A percentile compares a stretch with the other conserved stretches of the same genome.
These are phyloP conservation scores for Phacellophora camtschatica DNA, from an alignment of 30 jellyfish, hydroid and myxozoan species.

Conservation along the genomic window DNA sequence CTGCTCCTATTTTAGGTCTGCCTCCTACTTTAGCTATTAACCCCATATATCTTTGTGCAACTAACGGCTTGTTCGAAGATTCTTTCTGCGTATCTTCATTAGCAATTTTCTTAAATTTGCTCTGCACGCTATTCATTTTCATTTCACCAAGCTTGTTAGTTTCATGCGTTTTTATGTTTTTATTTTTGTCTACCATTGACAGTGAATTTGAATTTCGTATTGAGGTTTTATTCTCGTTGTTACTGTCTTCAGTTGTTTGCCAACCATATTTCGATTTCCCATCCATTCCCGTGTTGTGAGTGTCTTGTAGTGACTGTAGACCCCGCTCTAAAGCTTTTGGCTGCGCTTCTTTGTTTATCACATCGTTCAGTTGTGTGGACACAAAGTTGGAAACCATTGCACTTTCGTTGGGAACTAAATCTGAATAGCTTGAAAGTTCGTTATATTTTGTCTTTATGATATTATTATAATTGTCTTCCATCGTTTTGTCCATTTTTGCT, in stretches of 20 bases:
- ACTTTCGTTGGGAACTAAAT: not conserved
- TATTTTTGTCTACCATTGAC: not conserved
- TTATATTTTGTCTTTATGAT: not conserved
- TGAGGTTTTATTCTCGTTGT: not conserved
- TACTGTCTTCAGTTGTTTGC: not conserved
- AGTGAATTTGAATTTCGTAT: not conserved
- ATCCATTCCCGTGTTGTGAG: not conserved
- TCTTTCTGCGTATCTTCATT: not conserved
- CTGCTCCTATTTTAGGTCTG: not conserved
- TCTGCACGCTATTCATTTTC: too few relatives aligned
- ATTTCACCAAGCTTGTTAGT: too few relatives aligned
- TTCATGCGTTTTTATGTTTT: not conserved
- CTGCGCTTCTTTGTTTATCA: not conserved
- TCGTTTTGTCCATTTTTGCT: not conserved
- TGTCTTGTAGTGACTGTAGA: too few relatives aligned
- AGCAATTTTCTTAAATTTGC: too few relatives aligned
- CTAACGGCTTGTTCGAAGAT: not conserved
- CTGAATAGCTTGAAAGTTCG: not conserved
- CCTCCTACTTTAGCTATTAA: slow-evolving; percentile 1
- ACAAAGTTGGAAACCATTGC: not conserved
- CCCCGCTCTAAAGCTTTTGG: too few relatives aligned
- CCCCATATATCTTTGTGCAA: not conserved
- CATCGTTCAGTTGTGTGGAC: not conserved
- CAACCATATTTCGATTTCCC: not conserved
- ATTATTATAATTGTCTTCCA: not conserved